phyloP scores from a whole-genome alignment of 2,888 invertebrate genomes.

The Alloscopus bannaensis region DNA sequence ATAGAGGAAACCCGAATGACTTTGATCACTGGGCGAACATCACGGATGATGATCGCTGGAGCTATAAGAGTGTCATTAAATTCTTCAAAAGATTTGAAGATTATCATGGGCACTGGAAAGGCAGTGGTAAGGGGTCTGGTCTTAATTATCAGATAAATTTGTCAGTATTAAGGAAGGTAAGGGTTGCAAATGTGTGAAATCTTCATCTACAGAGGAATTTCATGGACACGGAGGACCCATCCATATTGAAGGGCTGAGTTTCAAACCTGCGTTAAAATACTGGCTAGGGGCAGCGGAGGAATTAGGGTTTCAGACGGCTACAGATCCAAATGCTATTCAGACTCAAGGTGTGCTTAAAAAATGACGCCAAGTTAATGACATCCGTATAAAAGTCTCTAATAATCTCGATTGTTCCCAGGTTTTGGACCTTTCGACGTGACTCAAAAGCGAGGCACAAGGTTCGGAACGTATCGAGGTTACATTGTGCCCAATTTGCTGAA shows the following conservation, averaged over 20 bases:
- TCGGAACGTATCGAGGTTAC: constrained; percentile 54
- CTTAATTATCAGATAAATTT: too few relatives aligned
- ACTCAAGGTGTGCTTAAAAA: constrained; percentile 41
- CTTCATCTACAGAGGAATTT: constrained; percentile 27
- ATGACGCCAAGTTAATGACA: neutral
- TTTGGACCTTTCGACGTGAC: constrained; percentile 57
- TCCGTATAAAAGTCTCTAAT: neutral
- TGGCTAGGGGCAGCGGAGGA: constrained; percentile 62
- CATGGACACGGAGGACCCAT: constrained; percentile 61
- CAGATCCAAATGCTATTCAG: constrained; percentile 53
- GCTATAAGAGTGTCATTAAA: constrained; percentile 41
- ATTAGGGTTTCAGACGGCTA: constrained; percentile 38
- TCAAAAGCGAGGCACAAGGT: constrained; percentile 43
- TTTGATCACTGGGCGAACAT: constrained; percentile 61
- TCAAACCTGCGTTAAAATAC: constrained; percentile 38
- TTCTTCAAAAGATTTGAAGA: constrained; percentile 55
- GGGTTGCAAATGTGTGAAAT: too few relatives aligned
- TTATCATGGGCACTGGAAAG: constrained; percentile 59
- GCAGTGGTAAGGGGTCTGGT: constrained; percentile 41
- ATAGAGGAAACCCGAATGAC: constrained; percentile 48
- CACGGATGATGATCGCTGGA: constrained; percentile 47
- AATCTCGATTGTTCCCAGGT: constrained; percentile 19
- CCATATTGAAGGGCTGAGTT: constrained; percentile 45
- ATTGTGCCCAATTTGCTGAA: constrained; percentile 49
- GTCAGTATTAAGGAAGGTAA: too few relatives aligned